phyloP scores from a whole-genome alignment of 1,140 invertebrate genomes.

The Antheraea pernyi region DNA sequence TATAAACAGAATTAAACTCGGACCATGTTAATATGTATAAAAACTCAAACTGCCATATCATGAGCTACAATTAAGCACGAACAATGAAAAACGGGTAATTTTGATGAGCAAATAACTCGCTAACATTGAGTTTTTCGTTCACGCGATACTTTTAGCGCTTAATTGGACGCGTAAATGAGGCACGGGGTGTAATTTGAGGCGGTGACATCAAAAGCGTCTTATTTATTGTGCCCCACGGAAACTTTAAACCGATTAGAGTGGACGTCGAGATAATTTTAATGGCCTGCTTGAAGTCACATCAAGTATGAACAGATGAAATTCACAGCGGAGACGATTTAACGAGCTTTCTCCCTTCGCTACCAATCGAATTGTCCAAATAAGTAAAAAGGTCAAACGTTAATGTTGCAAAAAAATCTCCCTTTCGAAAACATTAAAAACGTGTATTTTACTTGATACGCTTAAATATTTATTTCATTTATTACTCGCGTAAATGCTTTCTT shows the following conservation, averaged over 20 bases:
- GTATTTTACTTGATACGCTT: neutral
- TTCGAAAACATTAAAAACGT: neutral
- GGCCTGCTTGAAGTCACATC: conserved; percentile 42
- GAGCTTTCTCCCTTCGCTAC: conserved; percentile 23
- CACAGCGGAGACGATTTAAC: conserved; percentile 19
- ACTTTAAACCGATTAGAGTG: conserved; percentile 63
- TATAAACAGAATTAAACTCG: neutral
- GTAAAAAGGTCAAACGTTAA: conserved; percentile 11
- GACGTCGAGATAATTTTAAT: conserved; percentile 68
- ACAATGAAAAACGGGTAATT: conserved; percentile 60
- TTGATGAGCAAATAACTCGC: conserved; percentile 52
- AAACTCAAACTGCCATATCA: conserved; percentile 7
- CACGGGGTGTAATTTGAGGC: conserved; percentile 54
- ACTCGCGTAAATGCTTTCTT: neutral
- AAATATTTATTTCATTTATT: too few species aligned
- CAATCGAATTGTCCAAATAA: conserved; percentile 13
- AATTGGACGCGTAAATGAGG: conserved; percentile 64
- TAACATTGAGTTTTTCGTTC: conserved; percentile 40
- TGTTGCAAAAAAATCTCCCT: neutral
- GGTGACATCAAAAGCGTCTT: conserved; percentile 52
- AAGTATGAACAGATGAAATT: conserved; percentile 19
- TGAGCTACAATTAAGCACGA: conserved; percentile 9
- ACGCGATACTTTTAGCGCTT: conserved; percentile 65
- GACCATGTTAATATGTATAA: neutral
- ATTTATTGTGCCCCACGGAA: conserved; percentile 42